Percentiles rank a stretch among this genome's conserved stretches.
Evolutionary conservation across 2,888 invertebrate species (phyloP).

Genomic region (Idaea aversata): DNA sequence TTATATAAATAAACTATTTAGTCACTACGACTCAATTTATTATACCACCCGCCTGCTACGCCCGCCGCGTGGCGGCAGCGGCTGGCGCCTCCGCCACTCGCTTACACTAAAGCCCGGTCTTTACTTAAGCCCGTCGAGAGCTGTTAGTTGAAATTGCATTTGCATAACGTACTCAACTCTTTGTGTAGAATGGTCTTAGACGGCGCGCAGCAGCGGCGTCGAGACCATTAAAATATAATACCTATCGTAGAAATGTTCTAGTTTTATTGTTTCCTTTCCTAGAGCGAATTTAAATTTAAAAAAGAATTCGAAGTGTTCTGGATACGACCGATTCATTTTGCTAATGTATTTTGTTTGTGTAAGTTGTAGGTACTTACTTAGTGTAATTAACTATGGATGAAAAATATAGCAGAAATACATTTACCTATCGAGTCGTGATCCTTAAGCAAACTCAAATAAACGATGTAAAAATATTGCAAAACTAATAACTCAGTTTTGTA

Average conservation of each 20-base stretch:
- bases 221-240: slow-evolving; percentile 38
- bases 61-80: neutral
- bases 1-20: neutral
- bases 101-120: slow-evolving; percentile 20
- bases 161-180: slow-evolving; percentile 55
- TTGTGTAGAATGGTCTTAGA: slow-evolving; percentile 29
- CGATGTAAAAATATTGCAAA: too few species aligned
- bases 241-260: slow-evolving; percentile 12
- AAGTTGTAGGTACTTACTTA: too few species aligned
- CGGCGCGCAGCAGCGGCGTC: slow-evolving; percentile 22
- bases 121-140: slow-evolving; percentile 37
- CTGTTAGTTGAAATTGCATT: slow-evolving; percentile 74
- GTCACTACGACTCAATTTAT: neutral
- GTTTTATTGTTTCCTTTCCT: slow-evolving; percentile 18
- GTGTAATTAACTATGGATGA: too few species aligned
- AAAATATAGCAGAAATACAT: too few species aligned
- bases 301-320: slow-evolving; percentile 5
- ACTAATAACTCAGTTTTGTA: too few species aligned
- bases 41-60: neutral
- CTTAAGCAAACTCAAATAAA: too few species aligned
- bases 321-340: too few species aligned
- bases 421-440: too few species aligned
- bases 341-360: too few species aligned
- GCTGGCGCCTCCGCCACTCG: slow-evolving; percentile 3
- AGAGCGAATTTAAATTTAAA: slow-evolving; percentile 13